phyloP scores from a whole-genome alignment of 2,888 invertebrate genomes.

The Elaeidobius kamerunicus region DNA sequence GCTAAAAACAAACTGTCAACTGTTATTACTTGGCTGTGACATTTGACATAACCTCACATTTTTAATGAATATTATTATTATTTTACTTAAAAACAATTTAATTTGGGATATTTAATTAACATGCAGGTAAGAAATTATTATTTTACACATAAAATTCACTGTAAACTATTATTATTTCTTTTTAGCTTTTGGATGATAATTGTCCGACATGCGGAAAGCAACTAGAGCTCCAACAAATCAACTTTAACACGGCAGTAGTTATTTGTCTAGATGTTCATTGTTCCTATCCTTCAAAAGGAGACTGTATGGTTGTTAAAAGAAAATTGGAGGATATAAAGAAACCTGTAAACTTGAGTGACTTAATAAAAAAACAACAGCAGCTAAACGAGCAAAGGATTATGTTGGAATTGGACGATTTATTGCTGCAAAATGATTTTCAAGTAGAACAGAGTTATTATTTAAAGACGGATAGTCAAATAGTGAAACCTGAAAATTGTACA shows the following conservation, averaged over 20 bases:
- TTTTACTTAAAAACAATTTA: no score
- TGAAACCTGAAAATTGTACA: neutral
- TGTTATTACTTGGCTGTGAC: no score
- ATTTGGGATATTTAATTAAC: no score
- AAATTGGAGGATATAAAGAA: constrained; percentile 32
- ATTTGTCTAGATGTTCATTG: constrained; percentile 35
- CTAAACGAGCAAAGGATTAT: constrained; percentile 2
- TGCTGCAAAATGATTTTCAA: neutral
- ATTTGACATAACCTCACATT: no score
- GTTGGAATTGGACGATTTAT: constrained; percentile 11
- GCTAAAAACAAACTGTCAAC: no score
- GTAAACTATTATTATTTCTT: no score
- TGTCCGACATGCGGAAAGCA: constrained; percentile 35
- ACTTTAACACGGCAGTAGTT: constrained; percentile 33
- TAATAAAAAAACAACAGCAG: neutral
- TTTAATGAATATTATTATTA: no score
- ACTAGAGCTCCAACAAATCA: constrained; percentile 35
- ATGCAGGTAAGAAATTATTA: no score
- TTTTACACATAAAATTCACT: no score
- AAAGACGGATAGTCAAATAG: neutral
- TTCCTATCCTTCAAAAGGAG: constrained; percentile 34
- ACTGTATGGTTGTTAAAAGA: constrained; percentile 33
- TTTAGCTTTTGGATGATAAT: constrained; percentile 6
- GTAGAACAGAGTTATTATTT: neutral
- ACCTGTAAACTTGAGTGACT: constrained; percentile 3